Base-by-base conservation (phyloP, 37 sponge, comb jelly and placozoan genomes). In the Spongilla lacustris region DNA sequence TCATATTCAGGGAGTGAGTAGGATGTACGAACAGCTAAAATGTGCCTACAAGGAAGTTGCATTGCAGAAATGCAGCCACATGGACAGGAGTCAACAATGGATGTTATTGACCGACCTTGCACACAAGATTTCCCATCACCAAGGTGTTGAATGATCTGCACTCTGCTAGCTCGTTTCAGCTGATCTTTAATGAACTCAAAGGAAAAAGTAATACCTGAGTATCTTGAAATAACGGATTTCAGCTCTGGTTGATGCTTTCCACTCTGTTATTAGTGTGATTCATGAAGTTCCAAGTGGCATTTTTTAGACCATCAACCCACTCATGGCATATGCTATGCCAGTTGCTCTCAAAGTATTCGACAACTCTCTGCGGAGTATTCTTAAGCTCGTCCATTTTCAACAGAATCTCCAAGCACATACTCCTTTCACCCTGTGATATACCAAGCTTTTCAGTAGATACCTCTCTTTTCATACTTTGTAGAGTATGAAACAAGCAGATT, bases 251-350 rank as follows among this genome's bases (percentile, higher is more conserved):
- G 21, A 77, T 17, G 30, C 67, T 79, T 49, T 91, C 86, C 58
- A 88, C 27, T 6, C 91, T 30, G 34, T 91, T 91, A 48, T 91
- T 90, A 10, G 90, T 90, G 67, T 36, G 24, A 72, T 89, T 85
- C n/a, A 90, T 46, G 68, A 90, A 85, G 38, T 74, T 90, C 0
- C 90, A 85, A n/a, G 29, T 35, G 19, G 26, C 14, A 29, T 21
- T 67, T 36, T 83, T 88, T 71, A 88, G 34, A 4, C 83, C 89
- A 66, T 71, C 32, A 9, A 94, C 91, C 91, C 94, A 94, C 50
- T 94, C 86, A 41, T 94, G 19, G 1, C 79, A 23, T 26, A 94
- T 94, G 2, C 35, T 12, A 68, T 94, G 89, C 94, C 94, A 94
- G 46, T 88, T 88, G 69, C 70, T 36, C 27, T 94, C 72, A 41